Conservation (phyloP, 2,888 invertebrate species). For the Dynastes maya region DNA sequence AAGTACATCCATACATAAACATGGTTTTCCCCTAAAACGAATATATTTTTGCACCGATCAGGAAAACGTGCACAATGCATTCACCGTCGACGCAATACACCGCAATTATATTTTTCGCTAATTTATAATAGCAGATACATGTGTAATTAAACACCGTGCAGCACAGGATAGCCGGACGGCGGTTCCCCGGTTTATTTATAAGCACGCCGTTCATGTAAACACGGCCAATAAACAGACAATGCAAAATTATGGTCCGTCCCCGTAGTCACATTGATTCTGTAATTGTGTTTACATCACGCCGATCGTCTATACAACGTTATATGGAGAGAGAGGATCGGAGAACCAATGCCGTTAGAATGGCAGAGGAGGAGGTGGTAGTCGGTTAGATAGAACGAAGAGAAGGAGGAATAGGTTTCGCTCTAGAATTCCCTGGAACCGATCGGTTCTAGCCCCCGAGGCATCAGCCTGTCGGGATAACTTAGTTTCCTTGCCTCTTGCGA, state of each 20-base stretch:
- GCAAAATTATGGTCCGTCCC: slow-evolving; percentile 58
- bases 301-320: slow-evolving; percentile 54
- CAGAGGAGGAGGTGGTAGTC: slow-evolving; percentile 11
- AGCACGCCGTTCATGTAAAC: slow-evolving; percentile 56
- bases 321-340: slow-evolving; percentile 19
- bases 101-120: slow-evolving; percentile 53
- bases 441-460: slow-evolving; percentile 24
- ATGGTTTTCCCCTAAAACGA: slow-evolving; percentile 26
- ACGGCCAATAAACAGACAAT: slow-evolving; percentile 59
- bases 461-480: slow-evolving; percentile 54
- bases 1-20: slow-evolving; percentile 17
- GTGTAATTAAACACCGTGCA: slow-evolving; percentile 53
- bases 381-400: neutral
- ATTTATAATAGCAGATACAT: slow-evolving; percentile 53
- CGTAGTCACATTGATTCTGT: slow-evolving; percentile 60
- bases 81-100: slow-evolving; percentile 39
- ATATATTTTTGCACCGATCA: slow-evolving; percentile 28
- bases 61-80: slow-evolving; percentile 36
- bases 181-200: slow-evolving; percentile 55
- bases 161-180: slow-evolving; percentile 38
- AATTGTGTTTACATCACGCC: slow-evolving; percentile 60
- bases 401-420: slow-evolving; percentile 32
- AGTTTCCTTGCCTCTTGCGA: slow-evolving; percentile 53
- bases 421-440: slow-evolving; percentile 44
- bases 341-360: slow-evolving; percentile 38